Percentiles rank a stretch among this genome's conserved stretches.
Evolutionary conservation across 2,797 vertebrate genomes (phyloP).

Genomic region (Tenualosa ilisha): DNA sequence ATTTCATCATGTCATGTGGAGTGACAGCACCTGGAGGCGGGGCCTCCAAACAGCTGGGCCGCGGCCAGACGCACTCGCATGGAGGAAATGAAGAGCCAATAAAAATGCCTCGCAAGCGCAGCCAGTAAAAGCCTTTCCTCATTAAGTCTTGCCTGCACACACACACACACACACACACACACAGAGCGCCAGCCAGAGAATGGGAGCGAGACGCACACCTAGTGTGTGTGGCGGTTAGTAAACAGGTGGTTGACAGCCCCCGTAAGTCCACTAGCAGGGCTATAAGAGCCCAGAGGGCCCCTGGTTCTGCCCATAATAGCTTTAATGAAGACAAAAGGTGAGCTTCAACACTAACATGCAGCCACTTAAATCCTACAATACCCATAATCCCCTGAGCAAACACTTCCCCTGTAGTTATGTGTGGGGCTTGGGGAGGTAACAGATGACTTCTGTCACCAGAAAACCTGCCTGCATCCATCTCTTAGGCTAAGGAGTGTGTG

Average conservation of each 20-base stretch:
- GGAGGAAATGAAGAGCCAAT: constrained; percentile 7
- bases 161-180: constrained; percentile 25
- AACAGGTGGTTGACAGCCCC: neutral
- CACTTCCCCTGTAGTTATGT: neutral
- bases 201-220: too few species aligned
- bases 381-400: constrained; percentile 1
- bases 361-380: neutral
- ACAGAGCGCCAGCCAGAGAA: neutral
- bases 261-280: neutral
- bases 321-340: constrained; percentile 5
- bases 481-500: neutral
- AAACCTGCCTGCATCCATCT: neutral
- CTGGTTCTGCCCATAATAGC: neutral
- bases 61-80: neutral
- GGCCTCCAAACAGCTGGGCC: neutral
- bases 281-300: neutral
- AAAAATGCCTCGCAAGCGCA: neutral
- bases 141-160: neutral
- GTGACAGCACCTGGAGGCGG: constrained; percentile 11
- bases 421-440: neutral
- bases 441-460: neutral
- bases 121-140: constrained; percentile 7
- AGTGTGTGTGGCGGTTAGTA: neutral
- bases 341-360: neutral
- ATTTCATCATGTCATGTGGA: constrained; percentile 21